Percentiles rank a stretch among this genome's conserved stretches.
phyloP scores from a whole-genome alignment of 2,888 invertebrate genomes.

The Machimus atricapillus region DNA sequence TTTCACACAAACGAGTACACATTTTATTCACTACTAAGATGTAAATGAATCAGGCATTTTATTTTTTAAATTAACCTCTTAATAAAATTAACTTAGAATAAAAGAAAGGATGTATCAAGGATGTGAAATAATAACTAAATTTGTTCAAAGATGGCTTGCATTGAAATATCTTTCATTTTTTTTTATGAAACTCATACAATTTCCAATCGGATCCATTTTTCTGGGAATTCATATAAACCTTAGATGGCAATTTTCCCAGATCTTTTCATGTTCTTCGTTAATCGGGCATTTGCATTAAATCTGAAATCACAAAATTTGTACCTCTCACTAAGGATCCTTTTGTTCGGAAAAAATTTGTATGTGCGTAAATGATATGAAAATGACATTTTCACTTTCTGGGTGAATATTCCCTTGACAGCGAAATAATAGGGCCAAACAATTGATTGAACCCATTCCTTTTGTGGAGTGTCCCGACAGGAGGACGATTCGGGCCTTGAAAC shows the following conservation, averaged over 20 bases:
- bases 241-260: neutral
- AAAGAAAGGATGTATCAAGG: neutral
- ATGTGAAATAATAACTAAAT: too few relatives aligned
- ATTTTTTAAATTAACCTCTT: too few relatives aligned
- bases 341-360: neutral
- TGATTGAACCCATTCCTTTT: conserved; percentile 17
- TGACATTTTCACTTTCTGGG: conserved; percentile 30
- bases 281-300: neutral
- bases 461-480: neutral
- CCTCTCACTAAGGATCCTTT: neutral
- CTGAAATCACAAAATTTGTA: neutral
- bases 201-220: neutral
- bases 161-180: too few relatives aligned
- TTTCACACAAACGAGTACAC: too few relatives aligned
- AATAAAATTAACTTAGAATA: neutral
- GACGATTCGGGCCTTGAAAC: neutral
- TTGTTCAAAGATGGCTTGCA: too few relatives aligned
- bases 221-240: neutral
- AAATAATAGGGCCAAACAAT: conserved; percentile 18
- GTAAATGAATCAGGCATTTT: too few relatives aligned
- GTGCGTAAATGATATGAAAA: neutral
- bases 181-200: neutral
- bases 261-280: neutral
- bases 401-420: neutral
- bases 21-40: too few relatives aligned